Conservation (phyloP, 2,888 invertebrate species). For the Pteria penguin region DNA sequence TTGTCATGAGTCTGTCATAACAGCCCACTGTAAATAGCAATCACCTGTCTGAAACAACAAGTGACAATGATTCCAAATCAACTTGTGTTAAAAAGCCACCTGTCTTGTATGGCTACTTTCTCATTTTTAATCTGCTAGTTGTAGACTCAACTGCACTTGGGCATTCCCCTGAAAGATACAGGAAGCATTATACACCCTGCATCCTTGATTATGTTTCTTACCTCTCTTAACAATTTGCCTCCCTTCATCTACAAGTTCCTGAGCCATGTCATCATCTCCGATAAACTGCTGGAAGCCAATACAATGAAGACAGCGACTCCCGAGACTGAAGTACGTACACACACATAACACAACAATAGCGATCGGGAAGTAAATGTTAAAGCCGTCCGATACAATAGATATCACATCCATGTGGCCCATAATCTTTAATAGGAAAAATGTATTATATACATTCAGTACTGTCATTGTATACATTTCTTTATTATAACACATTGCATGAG, state of each 20-base stretch:
- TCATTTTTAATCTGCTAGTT: too few species aligned
- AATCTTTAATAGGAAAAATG: constrained; percentile 82
- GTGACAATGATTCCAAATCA: too few species aligned
- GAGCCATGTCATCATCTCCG: constrained; percentile 94
- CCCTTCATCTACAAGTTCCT: constrained; percentile 96
- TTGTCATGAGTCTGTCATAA: too few species aligned
- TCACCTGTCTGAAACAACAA: too few species aligned
- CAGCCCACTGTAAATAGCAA: too few species aligned
- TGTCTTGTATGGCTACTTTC: too few species aligned
- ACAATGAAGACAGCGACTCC: constrained; percentile 92
- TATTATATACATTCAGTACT: not conserved
- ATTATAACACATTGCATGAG: not conserved
- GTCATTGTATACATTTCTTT: not conserved
- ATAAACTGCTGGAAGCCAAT: constrained; percentile 95
- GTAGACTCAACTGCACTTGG: too few species aligned
- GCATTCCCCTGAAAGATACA: too few species aligned
- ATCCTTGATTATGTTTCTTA: too few species aligned
- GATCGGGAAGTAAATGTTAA: constrained; percentile 99
- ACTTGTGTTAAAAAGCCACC: too few species aligned
- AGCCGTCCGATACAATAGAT: constrained; percentile 96
- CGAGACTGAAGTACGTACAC: constrained; percentile 96
- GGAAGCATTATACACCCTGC: too few species aligned
- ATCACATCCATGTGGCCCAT: constrained; percentile 99
- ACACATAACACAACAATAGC: constrained; percentile 94
- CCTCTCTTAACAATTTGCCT: constrained; percentile 94